A percentile compares a stretch with the other conserved stretches of the same genome.
These are phyloP conservation scores for Edolisoma coerulescens DNA, from an alignment of 2,113 vertebrate species.

Conservation along the genomic window DNA sequence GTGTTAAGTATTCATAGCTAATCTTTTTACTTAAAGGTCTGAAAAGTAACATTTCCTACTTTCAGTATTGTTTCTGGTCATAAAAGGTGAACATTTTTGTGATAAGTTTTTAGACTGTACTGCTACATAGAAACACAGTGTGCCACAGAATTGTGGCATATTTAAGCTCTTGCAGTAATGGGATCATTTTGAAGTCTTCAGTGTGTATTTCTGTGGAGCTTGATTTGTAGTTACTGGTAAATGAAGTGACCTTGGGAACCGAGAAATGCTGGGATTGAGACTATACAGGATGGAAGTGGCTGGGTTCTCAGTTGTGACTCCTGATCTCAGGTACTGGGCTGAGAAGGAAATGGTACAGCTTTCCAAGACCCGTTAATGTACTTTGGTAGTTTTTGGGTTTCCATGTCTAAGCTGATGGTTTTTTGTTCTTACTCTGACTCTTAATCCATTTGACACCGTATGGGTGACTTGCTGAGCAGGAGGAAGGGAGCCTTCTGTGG, in stretches of 20 bases:
- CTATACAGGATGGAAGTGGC: rapidly evolving
- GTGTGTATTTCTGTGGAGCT: neutral
- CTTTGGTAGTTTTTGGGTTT: neutral
- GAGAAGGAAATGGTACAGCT: neutral
- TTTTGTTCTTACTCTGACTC: neutral
- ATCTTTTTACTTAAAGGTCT: neutral
- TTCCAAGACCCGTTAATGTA: neutral
- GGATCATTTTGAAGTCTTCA: neutral
- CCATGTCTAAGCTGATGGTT: rapidly evolving
- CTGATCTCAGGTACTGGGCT: rapidly evolving
- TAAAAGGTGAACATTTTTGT: neutral
- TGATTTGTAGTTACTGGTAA: neutral
- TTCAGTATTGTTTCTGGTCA: neutral
- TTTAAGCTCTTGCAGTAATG: neutral
- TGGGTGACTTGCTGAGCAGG: neutral
- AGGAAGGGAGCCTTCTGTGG: neutral
- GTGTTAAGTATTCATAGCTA: neutral
- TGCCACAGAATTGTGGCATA: rapidly evolving
- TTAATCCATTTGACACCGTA: rapidly evolving
- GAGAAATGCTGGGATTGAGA: neutral
- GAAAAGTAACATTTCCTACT: neutral
- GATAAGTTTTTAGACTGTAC: neutral
- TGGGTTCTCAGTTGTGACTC: rapidly evolving
- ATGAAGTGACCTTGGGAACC: neutral
- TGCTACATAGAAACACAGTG: rapidly evolving